phyloP scores from a whole-genome alignment of 1,140 invertebrate species.

The Lepidostoma basale region DNA sequence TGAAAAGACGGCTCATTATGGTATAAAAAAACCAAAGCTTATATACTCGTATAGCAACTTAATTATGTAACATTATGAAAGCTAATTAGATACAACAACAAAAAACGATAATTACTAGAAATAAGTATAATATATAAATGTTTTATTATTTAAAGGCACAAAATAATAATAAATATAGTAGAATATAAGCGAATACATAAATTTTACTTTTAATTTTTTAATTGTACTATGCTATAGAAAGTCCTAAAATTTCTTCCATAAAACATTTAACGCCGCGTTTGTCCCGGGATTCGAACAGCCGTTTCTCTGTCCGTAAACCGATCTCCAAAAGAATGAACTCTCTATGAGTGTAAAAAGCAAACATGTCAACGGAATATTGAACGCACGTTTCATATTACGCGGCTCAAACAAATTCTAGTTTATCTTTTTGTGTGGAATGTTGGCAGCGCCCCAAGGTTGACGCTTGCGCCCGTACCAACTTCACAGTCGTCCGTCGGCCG shows the following conservation, averaged over 20 bases:
- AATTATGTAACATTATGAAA: no score
- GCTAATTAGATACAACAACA: no score
- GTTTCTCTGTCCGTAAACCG: constrained; percentile 6
- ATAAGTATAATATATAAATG: no score
- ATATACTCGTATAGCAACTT: no score
- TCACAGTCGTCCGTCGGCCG: constrained; percentile 38
- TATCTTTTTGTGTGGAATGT: constrained; percentile 34
- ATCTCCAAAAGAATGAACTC: constrained; percentile 1
- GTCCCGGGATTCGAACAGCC: not conserved
- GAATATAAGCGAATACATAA: not conserved
- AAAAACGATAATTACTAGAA: no score
- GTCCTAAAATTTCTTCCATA: not conserved
- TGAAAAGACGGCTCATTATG: no score
- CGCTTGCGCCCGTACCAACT: constrained; percentile 38
- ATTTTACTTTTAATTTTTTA: not conserved
- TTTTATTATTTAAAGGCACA: no score
- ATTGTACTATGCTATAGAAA: not conserved
- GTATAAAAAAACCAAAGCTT: no score
- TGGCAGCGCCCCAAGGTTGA: constrained; percentile 40
- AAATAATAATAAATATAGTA: no score
- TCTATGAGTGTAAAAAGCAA: constrained; percentile 27
- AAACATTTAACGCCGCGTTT: not conserved
- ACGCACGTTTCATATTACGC: constrained; percentile 39
- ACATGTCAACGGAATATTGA: constrained; percentile 36
- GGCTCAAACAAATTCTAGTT: constrained; percentile 26